These are phyloP conservation scores for Drosophila tristis DNA, from an alignment of 1,140 invertebrate species.

Conservation along the genomic window DNA sequence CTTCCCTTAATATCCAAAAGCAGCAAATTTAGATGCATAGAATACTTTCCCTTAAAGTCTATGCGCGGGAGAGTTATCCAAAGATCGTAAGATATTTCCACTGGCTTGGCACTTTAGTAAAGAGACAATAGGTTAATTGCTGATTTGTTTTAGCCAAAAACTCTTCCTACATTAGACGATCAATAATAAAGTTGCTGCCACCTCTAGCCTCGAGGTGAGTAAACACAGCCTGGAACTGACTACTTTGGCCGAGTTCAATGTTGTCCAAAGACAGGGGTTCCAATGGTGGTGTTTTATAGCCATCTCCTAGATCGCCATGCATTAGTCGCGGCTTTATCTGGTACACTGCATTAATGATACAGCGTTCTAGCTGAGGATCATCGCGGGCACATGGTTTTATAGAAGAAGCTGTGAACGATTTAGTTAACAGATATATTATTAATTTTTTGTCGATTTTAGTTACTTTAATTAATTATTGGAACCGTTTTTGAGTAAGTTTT, in stretches of 20 bases:
- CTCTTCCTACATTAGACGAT: constrained; percentile 69
- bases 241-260: constrained; percentile 68
- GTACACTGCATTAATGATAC: constrained; percentile 85
- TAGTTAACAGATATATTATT: constrained; percentile 3
- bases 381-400: constrained; percentile 84
- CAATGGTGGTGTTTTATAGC: constrained; percentile 69
- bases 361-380: constrained; percentile 84
- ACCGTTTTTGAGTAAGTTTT: background rate
- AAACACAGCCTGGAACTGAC: constrained; percentile 76
- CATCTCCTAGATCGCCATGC: constrained; percentile 84
- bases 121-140: background rate
- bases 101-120: constrained; percentile 67
- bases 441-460: background rate
- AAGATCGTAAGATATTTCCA: constrained; percentile 82
- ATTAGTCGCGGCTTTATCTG: constrained; percentile 85
- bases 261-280: constrained; percentile 77
- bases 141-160: background rate
- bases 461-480: constrained; percentile 2
- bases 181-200: constrained; percentile 80
- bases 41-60: constrained; percentile 85
- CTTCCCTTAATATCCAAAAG: constrained; percentile 86
- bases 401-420: constrained; percentile 77
- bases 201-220: constrained; percentile 66
- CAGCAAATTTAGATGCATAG: constrained; percentile 84
- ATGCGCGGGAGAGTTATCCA: constrained; percentile 83